Percentiles rank a stretch among this genome's conserved stretches.
These are phyloP conservation scores for Metopolophium dirhodum DNA, from an alignment of 1,140 invertebrate genomes.

Conservation along the genomic window DNA sequence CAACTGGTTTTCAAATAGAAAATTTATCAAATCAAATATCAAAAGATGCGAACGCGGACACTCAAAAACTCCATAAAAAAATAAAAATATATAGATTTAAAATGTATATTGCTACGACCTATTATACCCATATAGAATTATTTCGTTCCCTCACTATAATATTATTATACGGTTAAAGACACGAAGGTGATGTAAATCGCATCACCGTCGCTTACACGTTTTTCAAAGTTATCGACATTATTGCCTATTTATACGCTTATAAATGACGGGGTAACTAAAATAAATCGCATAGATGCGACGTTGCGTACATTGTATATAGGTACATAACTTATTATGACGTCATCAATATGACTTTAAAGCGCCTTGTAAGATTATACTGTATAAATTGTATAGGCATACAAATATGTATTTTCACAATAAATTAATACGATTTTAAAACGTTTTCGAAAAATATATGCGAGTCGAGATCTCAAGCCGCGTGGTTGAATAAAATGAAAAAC, in stretches of 20 bases:
- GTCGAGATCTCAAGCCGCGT: background rate
- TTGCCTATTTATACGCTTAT: background rate
- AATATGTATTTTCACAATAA: background rate
- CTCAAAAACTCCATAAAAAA: background rate
- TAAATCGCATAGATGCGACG: background rate
- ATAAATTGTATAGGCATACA: no score
- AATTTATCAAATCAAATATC: background rate
- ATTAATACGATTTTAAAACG: background rate
- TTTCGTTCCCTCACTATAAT: background rate
- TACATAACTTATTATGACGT: conserved; percentile 8
- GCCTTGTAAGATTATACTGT: background rate
- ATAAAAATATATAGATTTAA: background rate
- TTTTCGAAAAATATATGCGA: background rate
- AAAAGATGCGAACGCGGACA: background rate
- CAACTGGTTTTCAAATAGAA: background rate
- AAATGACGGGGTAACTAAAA: background rate
- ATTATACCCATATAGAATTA: background rate
- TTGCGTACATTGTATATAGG: background rate
- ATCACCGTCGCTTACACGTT: background rate
- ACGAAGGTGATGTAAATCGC: background rate
- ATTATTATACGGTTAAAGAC: background rate
- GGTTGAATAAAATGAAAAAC: background rate
- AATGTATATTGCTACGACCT: background rate
- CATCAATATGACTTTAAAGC: background rate
- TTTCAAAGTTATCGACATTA: background rate